These are phyloP conservation scores for Brachypodius melanocephalos DNA, from an alignment of 2,113 vertebrate species.

Conservation along the genomic window DNA sequence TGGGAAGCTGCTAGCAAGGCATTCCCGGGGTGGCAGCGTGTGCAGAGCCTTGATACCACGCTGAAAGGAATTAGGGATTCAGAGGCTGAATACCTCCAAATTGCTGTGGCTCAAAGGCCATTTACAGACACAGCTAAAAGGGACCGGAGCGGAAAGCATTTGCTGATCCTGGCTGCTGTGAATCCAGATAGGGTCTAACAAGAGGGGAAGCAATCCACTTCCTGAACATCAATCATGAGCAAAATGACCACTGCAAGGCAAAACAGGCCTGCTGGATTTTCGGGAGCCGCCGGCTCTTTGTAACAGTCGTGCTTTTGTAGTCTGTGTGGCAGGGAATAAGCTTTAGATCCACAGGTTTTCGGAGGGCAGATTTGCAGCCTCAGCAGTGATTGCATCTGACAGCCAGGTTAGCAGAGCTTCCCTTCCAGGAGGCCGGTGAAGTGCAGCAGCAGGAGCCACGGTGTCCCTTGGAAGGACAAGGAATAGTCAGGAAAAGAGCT, in stretches of 20 bases:
- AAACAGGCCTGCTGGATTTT: slow-evolving; percentile 6
- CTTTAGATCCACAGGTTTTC: slow-evolving; percentile 2
- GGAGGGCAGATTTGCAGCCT: background rate
- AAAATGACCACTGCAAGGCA: slow-evolving; percentile 45
- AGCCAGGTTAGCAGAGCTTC: slow-evolving; percentile 20
- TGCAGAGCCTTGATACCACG: slow-evolving; percentile 50
- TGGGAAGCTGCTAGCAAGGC: slow-evolving; percentile 64
- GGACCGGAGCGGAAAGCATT: slow-evolving; percentile 36
- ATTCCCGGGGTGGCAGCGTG: slow-evolving; percentile 56
- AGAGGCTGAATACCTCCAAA: slow-evolving; percentile 52
- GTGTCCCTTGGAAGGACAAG: background rate
- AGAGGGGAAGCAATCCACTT: slow-evolving; percentile 66
- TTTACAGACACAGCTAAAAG: slow-evolving; percentile 43
- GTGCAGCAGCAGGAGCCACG: background rate
- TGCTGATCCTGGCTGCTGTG: slow-evolving; percentile 41
- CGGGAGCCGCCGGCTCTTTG: background rate
- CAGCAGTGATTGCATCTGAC: background rate
- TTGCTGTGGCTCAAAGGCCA: slow-evolving; percentile 50
- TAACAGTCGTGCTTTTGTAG: slow-evolving; percentile 50
- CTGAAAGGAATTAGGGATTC: slow-evolving; percentile 59
- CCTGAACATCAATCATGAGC: slow-evolving; percentile 55
- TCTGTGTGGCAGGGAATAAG: background rate
- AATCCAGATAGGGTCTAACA: slow-evolving; percentile 49
- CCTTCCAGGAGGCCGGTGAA: background rate
- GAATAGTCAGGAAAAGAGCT: background rate